Evolutionary conservation across 2,113 vertebrate species (phyloP), one percentile per base, ranked within the genome.

Genomic region (Oenanthe melanoleuca): DNA sequence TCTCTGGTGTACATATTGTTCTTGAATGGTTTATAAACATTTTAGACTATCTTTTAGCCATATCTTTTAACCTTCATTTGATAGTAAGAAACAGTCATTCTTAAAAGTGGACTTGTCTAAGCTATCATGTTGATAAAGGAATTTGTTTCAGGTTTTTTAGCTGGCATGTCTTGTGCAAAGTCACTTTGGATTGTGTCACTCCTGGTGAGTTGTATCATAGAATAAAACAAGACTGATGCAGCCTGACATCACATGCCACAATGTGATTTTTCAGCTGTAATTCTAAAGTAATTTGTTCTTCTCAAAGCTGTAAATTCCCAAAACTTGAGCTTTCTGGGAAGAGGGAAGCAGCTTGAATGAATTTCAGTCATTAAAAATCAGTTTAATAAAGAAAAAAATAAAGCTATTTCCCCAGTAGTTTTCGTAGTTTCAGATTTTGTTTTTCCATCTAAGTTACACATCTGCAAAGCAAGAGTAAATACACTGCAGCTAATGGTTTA

Each of bases 111-210:
- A 26, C 66, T 78, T 88, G 16, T 17, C 66, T 60, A 5, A 72
- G 50, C 38, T 8, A 3, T 28, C 52, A 37, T 14, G 8, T 57
- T 47, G 33, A 28, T 33, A 69, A 53, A 80, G 60, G 14, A 25
- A 60, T 50, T 75, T 40, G 19, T 29, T 87, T 74, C 38, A 45
- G 70, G 4, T 25, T 34, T 86, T 69, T 91, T 44, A 71, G 52
- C 55, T 88, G 91, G 34, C 42, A 42, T 2, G 0, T 37, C 40
- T 70, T 95, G 91, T 65, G 57, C 63, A 65, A 95, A 92, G 91
- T 90, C 94, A 79, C 91, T 92, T 96, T 78, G 86, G 77, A 33
- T 89, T 10, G 9, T 73, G 44, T 89, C 96, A 49, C 29, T 80
- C 15, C 72, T 60, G 52, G 84, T 91, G 90, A 81, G 67, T 49